Percentiles rank a stretch among this genome's conserved stretches.
These are phyloP conservation scores for Oreochromis mossambicus DNA, from an alignment of 2,797 vertebrate species.

Conservation along the genomic window DNA sequence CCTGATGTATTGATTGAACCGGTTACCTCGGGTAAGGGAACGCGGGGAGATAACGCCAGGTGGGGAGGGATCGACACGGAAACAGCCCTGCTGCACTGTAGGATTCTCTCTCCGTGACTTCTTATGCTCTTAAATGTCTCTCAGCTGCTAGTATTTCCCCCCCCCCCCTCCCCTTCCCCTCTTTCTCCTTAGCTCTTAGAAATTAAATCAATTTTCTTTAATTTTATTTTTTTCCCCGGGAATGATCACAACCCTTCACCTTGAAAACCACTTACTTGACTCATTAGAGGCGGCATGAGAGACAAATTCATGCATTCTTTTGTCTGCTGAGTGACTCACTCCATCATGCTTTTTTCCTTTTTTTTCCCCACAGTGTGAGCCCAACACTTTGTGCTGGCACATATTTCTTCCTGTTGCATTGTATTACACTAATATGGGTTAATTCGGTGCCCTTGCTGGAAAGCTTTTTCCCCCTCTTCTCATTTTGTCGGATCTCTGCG, in stretches of 20 bases:
- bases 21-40: background rate
- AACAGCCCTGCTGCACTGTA: background rate
- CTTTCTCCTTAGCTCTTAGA: background rate
- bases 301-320: background rate
- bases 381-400: background rate
- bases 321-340: background rate
- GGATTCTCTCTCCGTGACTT: background rate
- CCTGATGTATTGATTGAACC: background rate
- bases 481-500: background rate
- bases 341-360: background rate
- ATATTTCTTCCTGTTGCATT: conserved; percentile 23
- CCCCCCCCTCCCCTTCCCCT: accelerated
- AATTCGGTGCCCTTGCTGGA: conserved; percentile 33
- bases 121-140: background rate
- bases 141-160: accelerated
- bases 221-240: background rate
- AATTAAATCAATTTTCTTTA: background rate
- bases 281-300: background rate
- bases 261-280: background rate
- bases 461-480: background rate
- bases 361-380: background rate
- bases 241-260: background rate
- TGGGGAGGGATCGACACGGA: background rate
- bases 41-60: background rate
- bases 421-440: conserved; percentile 29